These are phyloP conservation scores for Anastrepha obliqua DNA, from an alignment of 1,140 invertebrate genomes.

Conservation along the genomic window DNA sequence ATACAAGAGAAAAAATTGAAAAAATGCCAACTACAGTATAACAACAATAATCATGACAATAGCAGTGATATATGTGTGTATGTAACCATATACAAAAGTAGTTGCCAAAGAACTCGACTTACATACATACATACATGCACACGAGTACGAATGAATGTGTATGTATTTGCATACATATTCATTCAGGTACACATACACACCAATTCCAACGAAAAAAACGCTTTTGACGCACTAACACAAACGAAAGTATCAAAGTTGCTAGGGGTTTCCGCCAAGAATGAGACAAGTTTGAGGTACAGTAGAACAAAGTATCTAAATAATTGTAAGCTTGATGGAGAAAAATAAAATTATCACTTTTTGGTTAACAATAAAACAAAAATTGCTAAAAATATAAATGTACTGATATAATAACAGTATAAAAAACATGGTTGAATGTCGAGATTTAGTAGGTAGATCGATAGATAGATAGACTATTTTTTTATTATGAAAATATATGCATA, in stretches of 20 bases:
- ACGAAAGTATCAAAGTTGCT: constrained; percentile 52
- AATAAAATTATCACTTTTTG: not conserved
- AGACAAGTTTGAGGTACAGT: constrained; percentile 51
- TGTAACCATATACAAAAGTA: constrained; percentile 21
- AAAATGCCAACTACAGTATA: constrained; percentile 51
- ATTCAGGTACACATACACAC: not conserved
- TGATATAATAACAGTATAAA: too few relatives aligned
- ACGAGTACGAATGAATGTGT: not conserved
- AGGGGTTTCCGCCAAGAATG: constrained; percentile 52
- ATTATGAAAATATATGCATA: too few relatives aligned
- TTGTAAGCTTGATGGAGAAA: not conserved
- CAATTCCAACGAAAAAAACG: constrained; percentile 15
- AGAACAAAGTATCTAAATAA: not conserved
- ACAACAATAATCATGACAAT: constrained; percentile 53
- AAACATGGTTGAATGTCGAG: too few relatives aligned
- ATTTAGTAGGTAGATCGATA: too few relatives aligned
- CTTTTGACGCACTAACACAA: constrained; percentile 40
- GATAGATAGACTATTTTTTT: too few relatives aligned
- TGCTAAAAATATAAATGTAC: too few relatives aligned
- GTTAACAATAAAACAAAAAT: too few relatives aligned
- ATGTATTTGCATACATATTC: constrained; percentile 6
- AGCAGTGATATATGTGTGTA: constrained; percentile 43
- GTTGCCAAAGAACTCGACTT: constrained; percentile 30
- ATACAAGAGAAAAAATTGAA: constrained; percentile 52
- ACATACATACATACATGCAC: constrained; percentile 7